A percentile compares a stretch with the other conserved stretches of the same genome.
Conservation (phyloP, 1,140 invertebrate genomes). For the Orius laevigatus region DNA sequence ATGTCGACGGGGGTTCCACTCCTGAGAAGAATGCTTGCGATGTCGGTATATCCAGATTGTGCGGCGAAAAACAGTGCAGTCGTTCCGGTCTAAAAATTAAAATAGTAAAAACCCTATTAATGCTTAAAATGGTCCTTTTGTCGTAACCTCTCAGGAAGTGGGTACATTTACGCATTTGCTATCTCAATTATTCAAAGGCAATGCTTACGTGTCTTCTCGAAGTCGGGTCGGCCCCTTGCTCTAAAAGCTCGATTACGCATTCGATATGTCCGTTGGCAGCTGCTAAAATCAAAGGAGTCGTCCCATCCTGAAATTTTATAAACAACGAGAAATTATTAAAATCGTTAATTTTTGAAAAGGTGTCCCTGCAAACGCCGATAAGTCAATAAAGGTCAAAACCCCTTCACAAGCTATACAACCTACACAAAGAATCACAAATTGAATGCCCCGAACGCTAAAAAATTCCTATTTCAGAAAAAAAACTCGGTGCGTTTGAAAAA, state of each 20-base stretch:
- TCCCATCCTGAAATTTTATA: slow-evolving; percentile 57
- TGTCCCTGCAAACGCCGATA: no score
- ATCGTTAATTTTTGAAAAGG: no score
- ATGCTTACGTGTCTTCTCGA: slow-evolving; percentile 56
- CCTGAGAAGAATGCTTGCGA: slow-evolving; percentile 57
- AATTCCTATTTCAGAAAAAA: no score
- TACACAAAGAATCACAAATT: no score
- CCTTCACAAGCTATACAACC: no score
- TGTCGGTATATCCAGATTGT: slow-evolving; percentile 74
- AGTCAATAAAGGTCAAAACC: no score
- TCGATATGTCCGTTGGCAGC: slow-evolving; percentile 75
- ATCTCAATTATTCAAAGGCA: not conserved
- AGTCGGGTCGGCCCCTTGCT: slow-evolving; percentile 75
- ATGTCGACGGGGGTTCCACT: slow-evolving; percentile 61
- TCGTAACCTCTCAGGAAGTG: not conserved
- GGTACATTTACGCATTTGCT: no score
- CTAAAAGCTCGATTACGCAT: slow-evolving; percentile 67
- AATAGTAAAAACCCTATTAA: not conserved
- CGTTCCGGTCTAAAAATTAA: slow-evolving; percentile 60
- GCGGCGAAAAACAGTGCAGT: slow-evolving; percentile 82
- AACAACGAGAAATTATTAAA: no score
- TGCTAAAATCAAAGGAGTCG: slow-evolving; percentile 77
- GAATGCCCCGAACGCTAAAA: no score
- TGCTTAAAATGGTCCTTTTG: slow-evolving; percentile 5
- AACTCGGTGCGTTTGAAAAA: no score